Evolutionary conservation across 1,140 invertebrate genomes (phyloP).

Genomic region (Andricus grossulariae): DNA sequence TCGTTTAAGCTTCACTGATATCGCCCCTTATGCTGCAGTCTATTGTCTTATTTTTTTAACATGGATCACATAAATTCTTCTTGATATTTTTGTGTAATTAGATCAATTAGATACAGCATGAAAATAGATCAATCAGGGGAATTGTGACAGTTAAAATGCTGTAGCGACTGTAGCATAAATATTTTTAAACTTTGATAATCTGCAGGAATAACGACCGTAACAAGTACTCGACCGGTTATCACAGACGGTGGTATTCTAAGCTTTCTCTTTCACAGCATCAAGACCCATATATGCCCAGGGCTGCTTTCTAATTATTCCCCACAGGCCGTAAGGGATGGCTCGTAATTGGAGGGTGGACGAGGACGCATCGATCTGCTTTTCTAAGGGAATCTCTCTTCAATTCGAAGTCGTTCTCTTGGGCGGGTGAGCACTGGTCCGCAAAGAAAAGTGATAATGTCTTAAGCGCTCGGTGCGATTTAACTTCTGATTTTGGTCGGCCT

Average conservation of each 20-base stretch:
- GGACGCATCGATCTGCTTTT: conserved; percentile 68
- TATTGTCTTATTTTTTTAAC: too few relatives aligned
- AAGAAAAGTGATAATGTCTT: conserved; percentile 76
- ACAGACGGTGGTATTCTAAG: conserved; percentile 18
- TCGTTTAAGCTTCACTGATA: too few relatives aligned
- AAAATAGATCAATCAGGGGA: neutral
- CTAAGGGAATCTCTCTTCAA: conserved; percentile 59
- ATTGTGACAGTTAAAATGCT: conserved; percentile 2
- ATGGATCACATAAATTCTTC: neutral
- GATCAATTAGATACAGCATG: conserved; percentile 50
- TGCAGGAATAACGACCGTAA: conserved; percentile 25
- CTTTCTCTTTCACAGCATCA: conserved; percentile 51
- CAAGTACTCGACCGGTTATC: conserved; percentile 21
- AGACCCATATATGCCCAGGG: conserved; percentile 59
- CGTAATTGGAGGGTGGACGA: conserved; percentile 72
- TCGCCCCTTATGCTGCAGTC: too few relatives aligned
- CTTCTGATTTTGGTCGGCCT: conserved; percentile 69
- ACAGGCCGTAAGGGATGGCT: conserved; percentile 70
- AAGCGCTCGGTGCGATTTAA: conserved; percentile 72
- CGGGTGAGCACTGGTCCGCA: conserved; percentile 60
- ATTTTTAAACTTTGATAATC: conserved; percentile 23
- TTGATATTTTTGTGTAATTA: conserved; percentile 62
- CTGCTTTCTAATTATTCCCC: conserved; percentile 74
- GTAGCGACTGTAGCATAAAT: neutral
- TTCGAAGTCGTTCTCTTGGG: conserved; percentile 55